phyloP scores from a whole-genome alignment of 2,113 vertebrate genomes.

The Chlorocebus sabaeus region DNA sequence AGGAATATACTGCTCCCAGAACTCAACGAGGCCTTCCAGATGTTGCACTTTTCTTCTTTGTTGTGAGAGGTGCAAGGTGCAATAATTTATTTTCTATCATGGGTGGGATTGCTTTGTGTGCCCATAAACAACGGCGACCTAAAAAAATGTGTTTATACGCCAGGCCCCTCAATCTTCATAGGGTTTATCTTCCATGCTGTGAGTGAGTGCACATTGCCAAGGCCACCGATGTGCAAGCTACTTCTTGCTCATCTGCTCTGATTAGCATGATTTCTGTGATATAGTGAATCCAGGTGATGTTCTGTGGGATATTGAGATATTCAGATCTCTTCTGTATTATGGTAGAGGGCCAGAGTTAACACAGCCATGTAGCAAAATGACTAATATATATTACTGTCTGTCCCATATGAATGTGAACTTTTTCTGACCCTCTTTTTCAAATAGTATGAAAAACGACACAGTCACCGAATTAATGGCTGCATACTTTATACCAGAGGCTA shows the following conservation, averaged over 20 bases:
- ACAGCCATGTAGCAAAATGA: not conserved
- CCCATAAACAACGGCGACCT: not conserved
- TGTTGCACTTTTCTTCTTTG: not conserved
- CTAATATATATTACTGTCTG: not conserved
- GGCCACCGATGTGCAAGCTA: not conserved
- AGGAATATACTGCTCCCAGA: not conserved
- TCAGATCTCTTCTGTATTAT: not conserved
- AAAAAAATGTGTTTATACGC: not conserved
- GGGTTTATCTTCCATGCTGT: not conserved
- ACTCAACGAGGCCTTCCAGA: not conserved
- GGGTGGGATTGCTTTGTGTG: not conserved
- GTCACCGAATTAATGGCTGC: not conserved
- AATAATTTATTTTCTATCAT: slow-evolving; percentile 2
- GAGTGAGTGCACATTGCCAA: not conserved
- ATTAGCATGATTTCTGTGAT: not conserved
- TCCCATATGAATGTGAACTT: not conserved
- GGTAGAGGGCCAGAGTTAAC: not conserved
- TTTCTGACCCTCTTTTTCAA: slow-evolving; percentile 25
- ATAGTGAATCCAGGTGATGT: not conserved
- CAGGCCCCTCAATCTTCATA: not conserved
- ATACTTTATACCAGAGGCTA: not conserved
- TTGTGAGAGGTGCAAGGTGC: not conserved
- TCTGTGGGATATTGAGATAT: not conserved
- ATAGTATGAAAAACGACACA: not conserved
- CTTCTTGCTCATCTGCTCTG: not conserved